These are phyloP conservation scores for Larimichthys crocea DNA, from an alignment of 2,113 vertebrate species.

Conservation along the genomic window DNA sequence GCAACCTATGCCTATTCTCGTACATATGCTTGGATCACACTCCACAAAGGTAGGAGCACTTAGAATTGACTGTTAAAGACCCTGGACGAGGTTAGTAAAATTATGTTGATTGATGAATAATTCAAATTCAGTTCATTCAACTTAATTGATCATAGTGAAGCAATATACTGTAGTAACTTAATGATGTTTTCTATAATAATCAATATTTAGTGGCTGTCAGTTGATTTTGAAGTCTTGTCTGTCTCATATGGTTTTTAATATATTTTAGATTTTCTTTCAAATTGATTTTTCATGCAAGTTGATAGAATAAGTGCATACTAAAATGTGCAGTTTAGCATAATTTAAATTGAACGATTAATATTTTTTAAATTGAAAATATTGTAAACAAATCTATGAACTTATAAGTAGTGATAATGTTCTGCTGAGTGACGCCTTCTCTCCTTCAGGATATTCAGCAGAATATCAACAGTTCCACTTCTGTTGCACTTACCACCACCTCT, in stretches of 20 bases:
- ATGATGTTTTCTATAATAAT: background rate
- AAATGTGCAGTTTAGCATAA: background rate
- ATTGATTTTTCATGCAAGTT: background rate
- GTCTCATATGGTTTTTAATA: background rate
- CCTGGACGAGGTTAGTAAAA: background rate
- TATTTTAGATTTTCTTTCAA: background rate
- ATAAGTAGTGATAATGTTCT: background rate
- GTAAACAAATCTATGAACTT: background rate
- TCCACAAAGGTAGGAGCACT: slow-evolving; percentile 63
- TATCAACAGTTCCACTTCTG: slow-evolving; percentile 40
- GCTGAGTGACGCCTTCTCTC: background rate
- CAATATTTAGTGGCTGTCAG: background rate
- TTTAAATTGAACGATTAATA: background rate
- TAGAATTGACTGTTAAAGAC: background rate
- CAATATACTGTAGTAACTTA: background rate
- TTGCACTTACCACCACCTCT: background rate
- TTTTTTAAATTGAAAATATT: background rate
- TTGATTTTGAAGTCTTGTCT: background rate
- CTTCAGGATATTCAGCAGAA: slow-evolving; percentile 64
- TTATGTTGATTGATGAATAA: slow-evolving; percentile 1
- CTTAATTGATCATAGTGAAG: background rate
- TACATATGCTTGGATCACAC: slow-evolving; percentile 67
- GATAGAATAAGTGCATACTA: background rate
- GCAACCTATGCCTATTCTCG: background rate
- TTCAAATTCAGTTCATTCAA: background rate